Conservation (phyloP, 2,888 invertebrate genomes). For the Ectropis crepuscularia region DNA sequence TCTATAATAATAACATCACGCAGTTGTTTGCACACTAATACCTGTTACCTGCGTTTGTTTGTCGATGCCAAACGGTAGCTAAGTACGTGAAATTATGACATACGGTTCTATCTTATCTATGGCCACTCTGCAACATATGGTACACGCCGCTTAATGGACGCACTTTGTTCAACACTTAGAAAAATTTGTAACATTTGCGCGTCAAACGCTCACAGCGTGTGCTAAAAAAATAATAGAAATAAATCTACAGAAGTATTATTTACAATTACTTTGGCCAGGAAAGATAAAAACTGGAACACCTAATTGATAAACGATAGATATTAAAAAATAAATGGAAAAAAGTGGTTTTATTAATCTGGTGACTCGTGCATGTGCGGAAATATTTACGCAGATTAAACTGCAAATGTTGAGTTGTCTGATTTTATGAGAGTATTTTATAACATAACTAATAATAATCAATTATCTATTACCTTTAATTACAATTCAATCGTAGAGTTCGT, state of each 20-base stretch:
- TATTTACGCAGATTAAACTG: too few species aligned
- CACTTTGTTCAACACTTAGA: conserved; percentile 73
- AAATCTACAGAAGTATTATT: not conserved
- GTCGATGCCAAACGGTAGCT: conserved; percentile 81
- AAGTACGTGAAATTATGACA: conserved; percentile 71
- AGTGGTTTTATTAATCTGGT: too few species aligned
- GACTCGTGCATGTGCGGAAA: too few species aligned
- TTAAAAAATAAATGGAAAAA: not conserved
- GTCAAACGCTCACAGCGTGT: conserved; percentile 64
- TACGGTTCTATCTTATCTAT: conserved; percentile 83
- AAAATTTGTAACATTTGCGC: conserved; percentile 67
- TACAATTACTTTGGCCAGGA: not conserved
- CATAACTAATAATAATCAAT: too few species aligned
- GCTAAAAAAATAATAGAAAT: conserved; percentile 5
- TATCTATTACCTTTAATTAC: too few species aligned
- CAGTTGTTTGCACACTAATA: conserved; percentile 75
- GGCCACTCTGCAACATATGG: conserved; percentile 81
- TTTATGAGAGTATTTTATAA: too few species aligned
- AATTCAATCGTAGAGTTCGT: too few species aligned
- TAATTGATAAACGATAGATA: not conserved
- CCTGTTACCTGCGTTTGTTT: conserved; percentile 70
- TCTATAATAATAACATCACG: conserved; percentile 70
- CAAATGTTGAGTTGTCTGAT: too few species aligned
- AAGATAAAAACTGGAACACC: not conserved
- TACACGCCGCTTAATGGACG: conserved; percentile 75